These are phyloP conservation scores for Mastomys coucha DNA, from an alignment of 2,113 vertebrate genomes.

Conservation along the genomic window DNA sequence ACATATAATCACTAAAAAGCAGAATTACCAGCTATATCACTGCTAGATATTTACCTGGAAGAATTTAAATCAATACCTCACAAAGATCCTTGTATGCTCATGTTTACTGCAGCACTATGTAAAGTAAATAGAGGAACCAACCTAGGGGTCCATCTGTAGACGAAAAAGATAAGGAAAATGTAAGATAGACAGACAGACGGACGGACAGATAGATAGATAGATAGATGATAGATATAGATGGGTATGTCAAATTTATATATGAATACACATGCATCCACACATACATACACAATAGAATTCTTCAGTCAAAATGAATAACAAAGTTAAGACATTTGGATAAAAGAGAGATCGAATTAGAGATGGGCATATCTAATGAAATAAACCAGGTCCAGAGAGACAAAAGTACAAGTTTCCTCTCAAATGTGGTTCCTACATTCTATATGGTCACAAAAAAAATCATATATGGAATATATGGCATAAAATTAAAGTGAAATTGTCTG, in stretches of 20 bases:
- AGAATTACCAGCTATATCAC: not conserved
- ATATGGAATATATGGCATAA: not conserved
- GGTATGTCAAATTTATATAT: not conserved
- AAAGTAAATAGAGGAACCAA: not conserved
- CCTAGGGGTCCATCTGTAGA: not conserved
- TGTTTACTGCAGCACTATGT: not conserved
- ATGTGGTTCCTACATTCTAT: not conserved
- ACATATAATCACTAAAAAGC: not conserved
- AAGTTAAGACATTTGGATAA: not conserved
- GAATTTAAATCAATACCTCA: not conserved
- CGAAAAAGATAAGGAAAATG: not conserved
- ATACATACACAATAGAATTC: not conserved
- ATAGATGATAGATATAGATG: not conserved
- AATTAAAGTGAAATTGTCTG: not conserved
- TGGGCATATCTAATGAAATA: not conserved
- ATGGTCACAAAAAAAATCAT: not conserved
- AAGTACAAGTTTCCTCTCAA: not conserved
- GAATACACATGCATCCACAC: not conserved
- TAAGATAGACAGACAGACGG: too few relatives aligned
- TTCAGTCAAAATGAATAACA: not conserved
- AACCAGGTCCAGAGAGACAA: not conserved
- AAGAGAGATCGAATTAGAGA: not conserved
- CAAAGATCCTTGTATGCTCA: not conserved
- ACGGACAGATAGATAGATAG: not conserved
- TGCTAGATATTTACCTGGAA: not conserved